Evolutionary conservation across 2,797 vertebrate genomes (phyloP), one percentile per base, ranked within the genome.

Genomic region (Betta splendens): DNA sequence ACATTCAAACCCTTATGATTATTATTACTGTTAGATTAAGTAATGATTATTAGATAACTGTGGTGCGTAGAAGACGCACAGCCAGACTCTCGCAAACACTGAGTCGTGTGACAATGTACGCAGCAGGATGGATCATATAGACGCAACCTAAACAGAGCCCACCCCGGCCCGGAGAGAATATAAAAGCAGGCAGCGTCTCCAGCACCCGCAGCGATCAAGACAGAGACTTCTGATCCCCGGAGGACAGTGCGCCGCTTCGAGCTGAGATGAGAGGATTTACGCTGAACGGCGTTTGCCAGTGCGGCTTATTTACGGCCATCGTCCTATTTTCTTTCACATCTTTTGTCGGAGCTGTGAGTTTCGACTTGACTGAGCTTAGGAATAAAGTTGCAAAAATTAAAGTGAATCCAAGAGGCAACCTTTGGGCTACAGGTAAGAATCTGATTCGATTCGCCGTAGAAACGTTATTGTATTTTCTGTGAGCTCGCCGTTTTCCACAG

Each of bases 391-490:
- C 92, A 81, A 94, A 93, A 87, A 94, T 94, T 64, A 94, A 95
- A 75, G 91, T 96, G 44, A 94, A 94, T 80, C 94, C 94, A 32
- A 92, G 95, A 83, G 95, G 95, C 31, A 96, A 94, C 71, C 94
- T 97, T 64, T 98, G 96, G 96, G 96, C 95, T 5, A 96, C 94
- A 85, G 96, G 96, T 98, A 83, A 88, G 90, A 31, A 65, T 35
- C 11, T 28, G 1, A 17, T 29, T 2, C 2, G 15, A 20, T 21
- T 39, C 2, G 43, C 18, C 51, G 6, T 52, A 5, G 11, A 10
- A 12, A n/a, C n/a, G n/a, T n/a, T n/a, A n/a, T n/a, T n/a, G n/a
- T n/a, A n/a, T n/a, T n/a, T n/a, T n/a, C n/a, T n/a, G n/a, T n/a
- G n/a, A n/a, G n/a, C n/a, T n/a, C n/a, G n/a, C n/a, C n/a, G n/a